Percentiles rank a stretch among this genome's conserved stretches.
Evolutionary conservation across 2,113 vertebrate genomes (phyloP).

Genomic region (Nerophis ophidion): DNA sequence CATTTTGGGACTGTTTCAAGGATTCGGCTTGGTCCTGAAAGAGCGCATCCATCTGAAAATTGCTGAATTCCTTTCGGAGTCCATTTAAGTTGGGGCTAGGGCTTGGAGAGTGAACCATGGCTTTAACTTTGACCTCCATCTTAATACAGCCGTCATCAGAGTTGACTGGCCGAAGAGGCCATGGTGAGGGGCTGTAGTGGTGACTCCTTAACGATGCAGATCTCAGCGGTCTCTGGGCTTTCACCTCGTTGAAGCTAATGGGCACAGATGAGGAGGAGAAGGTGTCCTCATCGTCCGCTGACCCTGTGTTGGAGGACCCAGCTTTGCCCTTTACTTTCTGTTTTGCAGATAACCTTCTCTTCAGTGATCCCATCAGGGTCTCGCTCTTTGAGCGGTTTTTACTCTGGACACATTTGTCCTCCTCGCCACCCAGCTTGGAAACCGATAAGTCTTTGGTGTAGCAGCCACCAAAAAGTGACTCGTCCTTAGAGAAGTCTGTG

Average conservation of each 20-base stretch:
- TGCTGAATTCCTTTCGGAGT: slow-evolving; percentile 87
- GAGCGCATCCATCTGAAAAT: slow-evolving; percentile 81
- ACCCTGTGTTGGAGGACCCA: slow-evolving; percentile 72
- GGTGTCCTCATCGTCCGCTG: slow-evolving; percentile 84
- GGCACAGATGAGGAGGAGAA: slow-evolving; percentile 90
- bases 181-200: slow-evolving; percentile 94
- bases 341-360: slow-evolving; percentile 90
- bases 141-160: slow-evolving; percentile 94
- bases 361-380: slow-evolving; percentile 93
- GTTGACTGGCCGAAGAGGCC: slow-evolving; percentile 88
- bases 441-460: slow-evolving; percentile 87
- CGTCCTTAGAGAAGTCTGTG: slow-evolving; percentile 89
- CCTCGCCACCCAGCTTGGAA: slow-evolving; percentile 82
- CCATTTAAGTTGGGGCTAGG: slow-evolving; percentile 88
- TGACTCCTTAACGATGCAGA: slow-evolving; percentile 89
- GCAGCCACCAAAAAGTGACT: slow-evolving; percentile 88
- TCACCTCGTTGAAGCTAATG: slow-evolving; percentile 86
- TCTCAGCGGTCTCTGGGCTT: slow-evolving; percentile 86
- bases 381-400: slow-evolving; percentile 89
- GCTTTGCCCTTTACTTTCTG: slow-evolving; percentile 92
- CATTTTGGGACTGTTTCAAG: slow-evolving; percentile 79
- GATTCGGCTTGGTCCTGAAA: slow-evolving; percentile 79
- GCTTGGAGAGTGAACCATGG: slow-evolving; percentile 88
- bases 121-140: slow-evolving; percentile 96
- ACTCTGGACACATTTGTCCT: slow-evolving; percentile 78